Evolutionary conservation across 1,140 invertebrate genomes (phyloP).

Genomic region (Drosophila asahinai): DNA sequence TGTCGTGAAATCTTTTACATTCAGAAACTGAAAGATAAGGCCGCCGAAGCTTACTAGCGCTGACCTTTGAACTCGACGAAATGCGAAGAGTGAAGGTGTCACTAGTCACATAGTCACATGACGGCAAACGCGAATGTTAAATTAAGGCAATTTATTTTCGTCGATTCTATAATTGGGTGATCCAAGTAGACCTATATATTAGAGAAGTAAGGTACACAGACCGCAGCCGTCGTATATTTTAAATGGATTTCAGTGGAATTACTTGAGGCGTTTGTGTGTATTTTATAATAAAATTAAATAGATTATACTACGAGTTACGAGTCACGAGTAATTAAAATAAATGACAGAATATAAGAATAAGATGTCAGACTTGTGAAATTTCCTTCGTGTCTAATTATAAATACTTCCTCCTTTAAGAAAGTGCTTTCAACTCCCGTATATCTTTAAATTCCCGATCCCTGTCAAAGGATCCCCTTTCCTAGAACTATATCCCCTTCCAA

Average conservation of each 20-base stretch:
- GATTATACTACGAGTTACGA: too few relatives aligned
- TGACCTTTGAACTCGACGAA: constrained; percentile 38
- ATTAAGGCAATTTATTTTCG: constrained; percentile 50
- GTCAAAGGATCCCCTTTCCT: background rate
- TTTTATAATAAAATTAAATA: too few relatives aligned
- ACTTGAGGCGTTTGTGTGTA: background rate
- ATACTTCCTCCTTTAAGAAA: background rate
- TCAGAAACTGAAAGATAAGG: constrained; percentile 20
- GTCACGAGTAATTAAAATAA: background rate
- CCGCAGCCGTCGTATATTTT: background rate
- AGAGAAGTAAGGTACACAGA: constrained; percentile 1
- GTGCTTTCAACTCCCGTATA: background rate
- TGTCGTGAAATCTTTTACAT: constrained; percentile 38
- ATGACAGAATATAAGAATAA: too few relatives aligned
- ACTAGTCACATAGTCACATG: constrained; percentile 41
- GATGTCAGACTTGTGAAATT: too few relatives aligned
- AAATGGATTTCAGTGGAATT: constrained; percentile 11
- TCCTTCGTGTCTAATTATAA: too few relatives aligned
- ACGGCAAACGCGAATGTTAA: constrained; percentile 39
- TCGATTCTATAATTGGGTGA: constrained; percentile 40
- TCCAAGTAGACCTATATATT: constrained; percentile 14
- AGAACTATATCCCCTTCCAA: background rate
- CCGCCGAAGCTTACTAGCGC: constrained; percentile 8
- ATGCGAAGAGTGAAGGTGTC: constrained; percentile 23
- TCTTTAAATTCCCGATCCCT: background rate